phyloP scores from a whole-genome alignment of 2,888 invertebrate genomes.

The Philereme transversata region DNA sequence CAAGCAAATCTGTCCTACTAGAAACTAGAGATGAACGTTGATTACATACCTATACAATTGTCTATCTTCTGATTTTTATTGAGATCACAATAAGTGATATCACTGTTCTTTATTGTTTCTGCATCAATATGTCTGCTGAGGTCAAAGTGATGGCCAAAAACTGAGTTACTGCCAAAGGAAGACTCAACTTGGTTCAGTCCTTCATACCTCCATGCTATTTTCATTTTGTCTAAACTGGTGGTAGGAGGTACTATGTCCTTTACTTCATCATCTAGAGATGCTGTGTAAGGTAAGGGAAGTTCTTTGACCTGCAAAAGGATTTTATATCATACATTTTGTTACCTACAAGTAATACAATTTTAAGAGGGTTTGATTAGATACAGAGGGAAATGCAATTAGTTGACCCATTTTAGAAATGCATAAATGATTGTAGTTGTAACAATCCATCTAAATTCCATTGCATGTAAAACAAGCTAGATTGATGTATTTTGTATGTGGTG shows the following conservation, averaged over 20 bases:
- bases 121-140: constrained; percentile 88
- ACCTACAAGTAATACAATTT: too few species aligned
- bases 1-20: not conserved
- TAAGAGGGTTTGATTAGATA: too few species aligned
- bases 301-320: constrained; percentile 71
- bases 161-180: constrained; percentile 73
- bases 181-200: constrained; percentile 86
- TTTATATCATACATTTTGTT: not conserved
- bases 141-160: constrained; percentile 92
- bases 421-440: too few species aligned
- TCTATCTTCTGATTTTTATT: constrained; percentile 41
- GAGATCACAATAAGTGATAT: constrained; percentile 84
- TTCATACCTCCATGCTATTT: constrained; percentile 96
- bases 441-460: too few species aligned
- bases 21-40: too few species aligned
- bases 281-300: constrained; percentile 78
- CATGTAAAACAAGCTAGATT: too few species aligned
- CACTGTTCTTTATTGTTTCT: constrained; percentile 81
- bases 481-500: too few species aligned
- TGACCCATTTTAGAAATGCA: too few species aligned
- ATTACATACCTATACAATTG: constrained; percentile 33
- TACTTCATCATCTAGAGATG: constrained; percentile 70
- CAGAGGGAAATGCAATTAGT: too few species aligned
- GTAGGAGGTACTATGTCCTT: constrained; percentile 41
- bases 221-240: constrained; percentile 85